These are phyloP conservation scores for Triplophysa dalaica DNA, from an alignment of 2,113 vertebrate species.

Conservation along the genomic window DNA sequence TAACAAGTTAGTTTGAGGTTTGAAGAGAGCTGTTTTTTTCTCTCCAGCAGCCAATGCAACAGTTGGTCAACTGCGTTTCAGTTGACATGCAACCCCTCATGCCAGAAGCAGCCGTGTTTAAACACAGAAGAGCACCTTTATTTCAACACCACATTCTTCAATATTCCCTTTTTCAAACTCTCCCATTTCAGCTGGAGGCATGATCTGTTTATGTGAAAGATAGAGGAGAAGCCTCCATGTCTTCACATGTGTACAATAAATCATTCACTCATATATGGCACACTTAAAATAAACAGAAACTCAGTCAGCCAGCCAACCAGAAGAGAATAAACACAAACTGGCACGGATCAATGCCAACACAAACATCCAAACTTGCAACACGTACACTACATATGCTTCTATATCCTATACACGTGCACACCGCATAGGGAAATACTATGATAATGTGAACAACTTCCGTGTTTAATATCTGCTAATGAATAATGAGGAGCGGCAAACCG, in stretches of 20 bases:
- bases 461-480: slow-evolving; percentile 11
- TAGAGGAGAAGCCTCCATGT: slow-evolving; percentile 46
- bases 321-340: not conserved
- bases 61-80: slow-evolving; percentile 7
- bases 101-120: slow-evolving; percentile 9
- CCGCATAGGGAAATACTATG: not conserved
- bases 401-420: not conserved
- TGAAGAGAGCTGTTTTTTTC: slow-evolving; percentile 11
- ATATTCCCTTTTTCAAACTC: not conserved
- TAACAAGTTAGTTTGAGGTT: slow-evolving; percentile 33
- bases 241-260: slow-evolving; percentile 33
- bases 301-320: slow-evolving; percentile 5
- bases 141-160: slow-evolving; percentile 14
- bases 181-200: slow-evolving; percentile 32
- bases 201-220: slow-evolving; percentile 18
- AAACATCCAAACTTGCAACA: not conserved
- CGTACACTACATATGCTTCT: slow-evolving; percentile 2
- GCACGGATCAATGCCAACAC: slow-evolving; percentile 1
- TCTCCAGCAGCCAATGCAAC: not conserved
- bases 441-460: slow-evolving; percentile 11
- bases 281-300: slow-evolving; percentile 41
- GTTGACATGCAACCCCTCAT: slow-evolving; percentile 5
- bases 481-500: not conserved
- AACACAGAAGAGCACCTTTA: slow-evolving; percentile 27
- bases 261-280: slow-evolving; percentile 26